Evolutionary conservation across 1,140 invertebrate species (phyloP).

Genomic region (Drosophila busckii): DNA sequence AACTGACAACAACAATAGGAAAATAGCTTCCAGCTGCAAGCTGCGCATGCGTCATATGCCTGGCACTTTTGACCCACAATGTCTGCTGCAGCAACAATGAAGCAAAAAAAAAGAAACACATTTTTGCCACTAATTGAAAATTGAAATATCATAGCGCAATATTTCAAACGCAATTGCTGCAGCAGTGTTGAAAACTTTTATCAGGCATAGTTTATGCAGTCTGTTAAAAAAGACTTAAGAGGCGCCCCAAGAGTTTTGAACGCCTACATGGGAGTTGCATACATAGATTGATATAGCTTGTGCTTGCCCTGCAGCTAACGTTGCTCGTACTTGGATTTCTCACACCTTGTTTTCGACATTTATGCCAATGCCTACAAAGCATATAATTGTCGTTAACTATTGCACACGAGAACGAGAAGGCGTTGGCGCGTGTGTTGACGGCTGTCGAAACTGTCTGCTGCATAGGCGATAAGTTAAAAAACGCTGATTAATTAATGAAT

Average conservation of each 20-base stretch:
- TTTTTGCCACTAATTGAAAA: slow-evolving; percentile 62
- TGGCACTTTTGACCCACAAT: slow-evolving; percentile 65
- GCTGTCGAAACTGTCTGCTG: slow-evolving; percentile 32
- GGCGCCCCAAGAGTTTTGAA: slow-evolving; percentile 14
- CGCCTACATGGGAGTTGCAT: slow-evolving; percentile 38
- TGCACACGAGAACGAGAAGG: slow-evolving; percentile 47
- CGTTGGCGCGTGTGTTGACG: slow-evolving; percentile 25
- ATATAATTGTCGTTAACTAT: slow-evolving; percentile 52
- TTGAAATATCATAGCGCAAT: slow-evolving; percentile 68
- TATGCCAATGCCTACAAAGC: slow-evolving; percentile 29
- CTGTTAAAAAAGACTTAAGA: slow-evolving; percentile 8
- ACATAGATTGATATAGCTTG: slow-evolving; percentile 24
- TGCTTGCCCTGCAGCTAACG: slow-evolving; percentile 4
- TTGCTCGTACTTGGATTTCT: slow-evolving; percentile 44
- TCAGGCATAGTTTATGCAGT: slow-evolving; percentile 62
- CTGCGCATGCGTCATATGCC: slow-evolving; percentile 53
- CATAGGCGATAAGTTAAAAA: slow-evolving; percentile 37
- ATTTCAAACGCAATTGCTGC: slow-evolving; percentile 50
- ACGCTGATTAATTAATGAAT: slow-evolving; percentile 56
- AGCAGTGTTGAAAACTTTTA: slow-evolving; percentile 51
- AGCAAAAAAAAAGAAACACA: slow-evolving; percentile 29
- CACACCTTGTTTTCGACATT: slow-evolving; percentile 56
- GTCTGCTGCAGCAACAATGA: slow-evolving; percentile 39
- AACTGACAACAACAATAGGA: slow-evolving; percentile 1
- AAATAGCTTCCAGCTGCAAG: slow-evolving; percentile 31